Evolutionary conservation across 2,888 invertebrate genomes (phyloP).

Genomic region (Coenonympha glycerion): DNA sequence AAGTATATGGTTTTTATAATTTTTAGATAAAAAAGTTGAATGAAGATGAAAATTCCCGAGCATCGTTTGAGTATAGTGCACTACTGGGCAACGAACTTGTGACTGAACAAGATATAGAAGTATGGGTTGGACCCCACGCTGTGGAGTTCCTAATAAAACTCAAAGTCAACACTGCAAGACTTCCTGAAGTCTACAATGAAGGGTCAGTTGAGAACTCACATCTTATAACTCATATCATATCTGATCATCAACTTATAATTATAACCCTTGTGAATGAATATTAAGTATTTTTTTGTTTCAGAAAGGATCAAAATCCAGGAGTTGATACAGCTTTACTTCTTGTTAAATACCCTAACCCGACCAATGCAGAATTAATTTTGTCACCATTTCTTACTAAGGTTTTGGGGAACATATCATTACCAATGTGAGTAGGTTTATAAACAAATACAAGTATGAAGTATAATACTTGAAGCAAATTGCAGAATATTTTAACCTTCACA

Average conservation of each 20-base stretch:
- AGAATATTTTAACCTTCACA: no score
- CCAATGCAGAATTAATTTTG: constrained; percentile 67
- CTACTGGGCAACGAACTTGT: constrained; percentile 73
- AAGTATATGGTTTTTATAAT: no score
- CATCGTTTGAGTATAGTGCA: constrained; percentile 79
- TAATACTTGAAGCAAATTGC: neutral
- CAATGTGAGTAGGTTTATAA: no score
- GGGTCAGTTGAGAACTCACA: constrained; percentile 42
- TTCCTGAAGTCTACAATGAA: constrained; percentile 76
- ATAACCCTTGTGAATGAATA: no score
- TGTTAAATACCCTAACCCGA: constrained; percentile 73
- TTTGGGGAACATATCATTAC: constrained; percentile 62
- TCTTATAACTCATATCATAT: no score
- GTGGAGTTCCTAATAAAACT: constrained; percentile 80
- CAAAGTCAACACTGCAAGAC: constrained; percentile 76
- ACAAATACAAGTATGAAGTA: no score
- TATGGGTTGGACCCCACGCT: constrained; percentile 76
- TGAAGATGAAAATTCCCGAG: constrained; percentile 72
- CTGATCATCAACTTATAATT: no score
- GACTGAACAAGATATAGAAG: constrained; percentile 78
- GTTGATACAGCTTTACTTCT: constrained; percentile 38
- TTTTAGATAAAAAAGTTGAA: constrained; percentile 60
- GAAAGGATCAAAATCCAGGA: constrained; percentile 60
- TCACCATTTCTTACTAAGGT: constrained; percentile 66
- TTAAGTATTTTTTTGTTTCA: constrained; percentile 34